Evolutionary conservation across 2,797 vertebrate genomes (phyloP).

Genomic region (Eupleurogrammus muticus): DNA sequence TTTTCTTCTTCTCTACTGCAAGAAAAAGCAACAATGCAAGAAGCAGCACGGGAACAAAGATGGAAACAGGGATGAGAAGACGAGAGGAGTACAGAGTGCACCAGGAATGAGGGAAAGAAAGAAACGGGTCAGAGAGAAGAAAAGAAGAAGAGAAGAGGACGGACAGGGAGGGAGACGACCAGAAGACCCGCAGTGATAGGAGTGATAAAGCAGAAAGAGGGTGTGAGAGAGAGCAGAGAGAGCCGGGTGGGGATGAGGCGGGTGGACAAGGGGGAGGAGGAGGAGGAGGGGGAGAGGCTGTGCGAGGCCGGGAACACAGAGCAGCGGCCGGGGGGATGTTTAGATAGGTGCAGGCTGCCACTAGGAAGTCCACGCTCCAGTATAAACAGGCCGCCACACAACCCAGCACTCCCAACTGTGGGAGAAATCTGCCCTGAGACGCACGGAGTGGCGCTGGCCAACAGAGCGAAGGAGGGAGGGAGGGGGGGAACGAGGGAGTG

Average conservation of each 20-base stretch:
- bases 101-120: constrained; percentile 24
- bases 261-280: constrained; percentile 36
- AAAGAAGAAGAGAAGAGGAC: constrained; percentile 21
- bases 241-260: constrained; percentile 54
- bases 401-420: constrained; percentile 87
- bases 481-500: constrained; percentile 64
- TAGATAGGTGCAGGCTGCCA: constrained; percentile 91
- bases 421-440: constrained; percentile 87
- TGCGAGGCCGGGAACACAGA: constrained; percentile 84
- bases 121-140: constrained; percentile 16
- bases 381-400: constrained; percentile 89
- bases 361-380: constrained; percentile 90
- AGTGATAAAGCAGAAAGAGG: constrained; percentile 62
- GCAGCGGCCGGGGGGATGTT: constrained; percentile 87
- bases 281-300: constrained; percentile 36
- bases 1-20: constrained; percentile 17
- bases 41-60: constrained; percentile 13
- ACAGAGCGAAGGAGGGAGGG: constrained; percentile 72
- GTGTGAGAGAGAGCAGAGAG: constrained; percentile 65
- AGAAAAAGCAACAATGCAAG: constrained; percentile 29
- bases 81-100: background rate
- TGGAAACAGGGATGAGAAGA: constrained; percentile 1
- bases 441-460: constrained; percentile 81
- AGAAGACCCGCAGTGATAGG: constrained; percentile 37
- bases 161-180: constrained; percentile 28